Base-by-base conservation (phyloP, 2,113 vertebrate genomes). In the Aix galericulata region DNA sequence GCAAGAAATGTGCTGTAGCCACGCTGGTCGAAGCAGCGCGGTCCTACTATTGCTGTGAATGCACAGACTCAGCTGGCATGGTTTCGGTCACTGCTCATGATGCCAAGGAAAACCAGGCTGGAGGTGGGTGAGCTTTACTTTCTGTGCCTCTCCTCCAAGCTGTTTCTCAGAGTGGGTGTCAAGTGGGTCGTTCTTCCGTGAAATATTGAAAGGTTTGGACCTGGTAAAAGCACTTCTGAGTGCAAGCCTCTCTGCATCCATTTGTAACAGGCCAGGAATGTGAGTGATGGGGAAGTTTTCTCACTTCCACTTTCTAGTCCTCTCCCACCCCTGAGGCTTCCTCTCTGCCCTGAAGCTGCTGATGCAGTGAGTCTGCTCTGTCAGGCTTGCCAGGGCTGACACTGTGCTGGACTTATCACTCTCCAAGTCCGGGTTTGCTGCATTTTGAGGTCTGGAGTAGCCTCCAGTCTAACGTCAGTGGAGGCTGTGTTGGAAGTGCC, bases 381-480 rank as follows among this genome's bases (percentile, higher is more conserved):
- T 36, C 85, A 73, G 58, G 34, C 1, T 6, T 58, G 75, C 85
- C 60, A 26, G 67, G 71, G 71, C 62, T 32, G 1, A 31, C 0
- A 2, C 82, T 60, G 0, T 0, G 11, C 85, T 79, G 66, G 22
- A 27, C 22, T 46, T 25, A 6, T 6, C 7, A 11, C 55, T 80
- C 66, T 59, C 3, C 31, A 3, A 17, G 48, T 50, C 64, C 40
- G 88, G 63, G 22, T 59, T 76, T 85, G 40, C 1, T 56, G 0
- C 53, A 13, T 12, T 36, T 22, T 42, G 13, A 82, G 74, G 2
- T 10, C 38, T 77, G 91, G 26, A 55, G 1, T 62, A 73, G 64
- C 50, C 76, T 78, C 11, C 0, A 2, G 63, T 8, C 58, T 15
- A 79, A 3, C 0, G 0, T 23, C 73, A 4, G 0, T 1, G 20